A percentile compares a stretch with the other conserved stretches of the same genome.
Conservation (phyloP, 2,888 invertebrate species). For the Epirrhoe alternata region DNA sequence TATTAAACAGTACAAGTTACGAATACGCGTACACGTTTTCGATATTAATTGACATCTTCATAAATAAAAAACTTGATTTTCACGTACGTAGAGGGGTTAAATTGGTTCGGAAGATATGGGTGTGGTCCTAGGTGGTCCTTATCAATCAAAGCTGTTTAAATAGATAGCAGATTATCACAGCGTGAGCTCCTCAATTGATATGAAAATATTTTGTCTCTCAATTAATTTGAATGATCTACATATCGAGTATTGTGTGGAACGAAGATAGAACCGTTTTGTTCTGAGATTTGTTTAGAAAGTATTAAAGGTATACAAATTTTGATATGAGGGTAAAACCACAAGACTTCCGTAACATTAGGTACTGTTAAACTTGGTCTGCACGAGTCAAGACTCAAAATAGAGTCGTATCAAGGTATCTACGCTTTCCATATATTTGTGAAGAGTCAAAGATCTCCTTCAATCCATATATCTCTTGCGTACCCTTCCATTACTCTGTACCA, state of each 20-base stretch:
- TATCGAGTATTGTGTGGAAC: no score
- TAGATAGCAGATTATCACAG: neutral
- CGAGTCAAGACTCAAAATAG: neutral
- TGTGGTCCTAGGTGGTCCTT: constrained; percentile 19
- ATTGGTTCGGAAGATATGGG: constrained; percentile 14
- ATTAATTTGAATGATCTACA: neutral
- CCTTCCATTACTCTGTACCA: constrained; percentile 61
- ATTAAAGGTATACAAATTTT: no score
- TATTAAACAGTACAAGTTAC: constrained; percentile 39
- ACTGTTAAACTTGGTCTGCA: no score
- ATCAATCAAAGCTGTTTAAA: constrained; percentile 5
- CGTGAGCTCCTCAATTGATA: constrained; percentile 1
- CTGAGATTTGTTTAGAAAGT: neutral
- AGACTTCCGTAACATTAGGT: no score
- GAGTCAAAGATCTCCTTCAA: constrained; percentile 28
- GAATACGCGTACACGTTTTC: constrained; percentile 34
- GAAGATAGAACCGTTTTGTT: no score
- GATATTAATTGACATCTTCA: constrained; percentile 43
- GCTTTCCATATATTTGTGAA: constrained; percentile 6
- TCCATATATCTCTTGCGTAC: constrained; percentile 37
- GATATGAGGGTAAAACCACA: no score
- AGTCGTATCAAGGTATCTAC: neutral
- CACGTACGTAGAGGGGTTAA: constrained; percentile 15
- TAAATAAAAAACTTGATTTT: constrained; percentile 36
- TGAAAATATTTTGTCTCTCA: neutral